Base-by-base conservation (phyloP, 2,113 vertebrate species). In the Oryzias melastigma region DNA sequence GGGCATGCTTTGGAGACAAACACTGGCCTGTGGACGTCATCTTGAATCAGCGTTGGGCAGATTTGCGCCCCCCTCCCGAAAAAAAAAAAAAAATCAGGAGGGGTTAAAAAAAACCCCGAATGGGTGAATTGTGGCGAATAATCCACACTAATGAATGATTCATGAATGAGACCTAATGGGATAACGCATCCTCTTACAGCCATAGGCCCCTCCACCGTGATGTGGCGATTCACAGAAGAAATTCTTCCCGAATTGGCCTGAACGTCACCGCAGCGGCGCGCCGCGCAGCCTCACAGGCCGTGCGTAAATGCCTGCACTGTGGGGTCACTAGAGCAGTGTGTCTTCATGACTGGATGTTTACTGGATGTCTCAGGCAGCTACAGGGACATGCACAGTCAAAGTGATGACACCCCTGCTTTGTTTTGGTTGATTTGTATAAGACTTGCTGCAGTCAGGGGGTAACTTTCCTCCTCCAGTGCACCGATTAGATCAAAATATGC, bases 11-110 rank as follows among this genome's bases (percentile, higher is more conserved):
- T 87, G 79, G 42, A 87, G 78, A 66, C 80, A 80, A 84, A 78
- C 83, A 65, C 47, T 87, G 83, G 87, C 81, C 85, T 80, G 69
- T 78, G 81, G 83, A 87, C 80, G 80, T 87, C 83, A 86, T 89
- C 87, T 88, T 85, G 86, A 85, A 77, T 83, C 78, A 77, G 62
- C 73, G 68, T 49, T 81, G 18, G 78, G 75, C 76, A 80, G 80
- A 68, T 75, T 22, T 22, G 22, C 22, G 22, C 14, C 69, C 71
- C 74, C 49, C 66, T 70, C 66, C 72, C 79, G 65, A 68, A 82
- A 78, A 81, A 50, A 68, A 84, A 79, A 75, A 70, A 79, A 71
- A 52, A 50, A 78, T 72, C 25, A 27, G 25, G 25, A 67, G 73
- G 84, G 19, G 14, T 1, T 75, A 68, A 61, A 72, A 25, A 52